Base-by-base conservation (phyloP, 2,888 invertebrate genomes). In the Philereme vetulata region DNA sequence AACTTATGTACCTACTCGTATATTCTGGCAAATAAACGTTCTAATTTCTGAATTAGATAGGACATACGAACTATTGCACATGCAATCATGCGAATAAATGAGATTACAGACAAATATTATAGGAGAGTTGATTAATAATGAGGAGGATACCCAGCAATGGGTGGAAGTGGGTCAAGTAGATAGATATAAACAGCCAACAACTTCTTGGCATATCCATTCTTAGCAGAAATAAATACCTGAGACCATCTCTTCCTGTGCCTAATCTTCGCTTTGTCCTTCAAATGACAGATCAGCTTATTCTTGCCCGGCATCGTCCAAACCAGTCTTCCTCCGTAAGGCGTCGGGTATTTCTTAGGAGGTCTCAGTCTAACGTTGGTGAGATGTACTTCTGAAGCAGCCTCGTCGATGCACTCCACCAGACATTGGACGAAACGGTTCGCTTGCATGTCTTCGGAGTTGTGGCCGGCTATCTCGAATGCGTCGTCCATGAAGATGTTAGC, bases 211-310 rank as follows among this genome's bases (percentile, higher is more conserved):
- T n/a, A n/a, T n/a, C n/a, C n/a, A 38, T 21, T 21, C 21, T 21
- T 21, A 21, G 21, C 21, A 21, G 21, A 21, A 21, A 21, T 21
- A 1, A 21, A 21, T 74, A 95, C 95, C 94, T 98, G 98, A 51
- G 97, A 97, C 98, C 98, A 98, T 61, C 98, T 93, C 83, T 98
- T 98, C 79, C 96, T 96, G 75, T 97, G 96, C 40, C 98, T 93
- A 54, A 98, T 98, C 81, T 96, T 96, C 21, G 94, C 93, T 78
- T 97, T 97, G 83, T 98, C 97, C 81, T 98, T 98, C 60, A 98
- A 89, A 82, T 98, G 98, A 6, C 96, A 96, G 66, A 96, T 94
- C 86, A 98, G 90, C 81, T 95, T 95, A 32, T 96, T 97, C 72
- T 96, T 95, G 0, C 97, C 97, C 0, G 98, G 98, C 56, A 98